Evolutionary conservation across 2,888 invertebrate genomes (phyloP).

Genomic region (Mechanitis messenoides): DNA sequence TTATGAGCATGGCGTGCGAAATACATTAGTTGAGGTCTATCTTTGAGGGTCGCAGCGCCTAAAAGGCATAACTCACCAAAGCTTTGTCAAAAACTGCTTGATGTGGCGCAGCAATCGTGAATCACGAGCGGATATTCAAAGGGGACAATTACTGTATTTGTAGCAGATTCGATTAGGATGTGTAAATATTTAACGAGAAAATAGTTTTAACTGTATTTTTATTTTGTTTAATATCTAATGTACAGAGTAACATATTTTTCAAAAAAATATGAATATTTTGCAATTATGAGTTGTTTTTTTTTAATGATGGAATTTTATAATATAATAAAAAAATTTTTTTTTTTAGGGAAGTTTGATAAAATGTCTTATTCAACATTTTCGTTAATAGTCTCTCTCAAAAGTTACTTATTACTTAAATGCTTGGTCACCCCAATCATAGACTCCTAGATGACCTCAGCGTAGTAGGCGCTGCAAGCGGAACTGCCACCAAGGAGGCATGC

Average conservation of each 20-base stretch:
- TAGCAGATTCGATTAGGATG: slow-evolving; percentile 50
- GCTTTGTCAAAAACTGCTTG: slow-evolving; percentile 64
- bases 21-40: slow-evolving; percentile 25
- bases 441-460: slow-evolving; percentile 52
- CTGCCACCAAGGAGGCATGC: slow-evolving; percentile 62
- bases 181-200: slow-evolving; percentile 22
- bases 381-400: background rate
- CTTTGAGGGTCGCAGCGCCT: slow-evolving; percentile 50
- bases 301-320: too few relatives aligned
- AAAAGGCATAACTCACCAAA: slow-evolving; percentile 67
- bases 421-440: slow-evolving; percentile 42
- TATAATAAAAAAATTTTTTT: too few relatives aligned
- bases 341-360: too few relatives aligned
- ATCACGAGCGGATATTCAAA: slow-evolving; percentile 57
- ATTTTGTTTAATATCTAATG: too few relatives aligned
- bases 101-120: slow-evolving; percentile 47
- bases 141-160: slow-evolving; percentile 41
- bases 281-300: too few relatives aligned
- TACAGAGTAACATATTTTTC: too few relatives aligned
- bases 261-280: too few relatives aligned
- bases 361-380: background rate
- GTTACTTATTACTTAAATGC: background rate
- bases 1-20: slow-evolving; percentile 5
- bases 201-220: too few relatives aligned
- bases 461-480: slow-evolving; percentile 55